Evolutionary conservation across 2,888 invertebrate species (phyloP).

Genomic region (Lysandra coridon): DNA sequence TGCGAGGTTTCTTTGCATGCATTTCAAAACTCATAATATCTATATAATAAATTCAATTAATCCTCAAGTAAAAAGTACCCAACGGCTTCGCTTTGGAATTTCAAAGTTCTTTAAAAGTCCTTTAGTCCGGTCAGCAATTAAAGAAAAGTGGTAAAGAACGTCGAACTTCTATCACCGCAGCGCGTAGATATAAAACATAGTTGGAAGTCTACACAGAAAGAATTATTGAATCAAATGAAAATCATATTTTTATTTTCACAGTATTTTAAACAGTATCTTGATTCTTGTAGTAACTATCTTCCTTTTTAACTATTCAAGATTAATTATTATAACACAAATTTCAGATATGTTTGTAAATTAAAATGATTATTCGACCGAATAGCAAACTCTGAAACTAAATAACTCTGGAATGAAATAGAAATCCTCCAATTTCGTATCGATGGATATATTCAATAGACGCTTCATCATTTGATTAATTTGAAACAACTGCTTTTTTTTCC

Average conservation of each 20-base stretch:
- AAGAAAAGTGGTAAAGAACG: slow-evolving; percentile 12
- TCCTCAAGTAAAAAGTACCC: background rate
- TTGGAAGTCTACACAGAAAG: background rate
- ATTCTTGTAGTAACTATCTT: no score
- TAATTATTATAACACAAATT: background rate
- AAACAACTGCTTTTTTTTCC: background rate
- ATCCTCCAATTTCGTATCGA: background rate
- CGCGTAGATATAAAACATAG: background rate
- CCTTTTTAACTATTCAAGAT: background rate
- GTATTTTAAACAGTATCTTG: no score
- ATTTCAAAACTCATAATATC: background rate
- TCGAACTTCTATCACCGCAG: background rate
- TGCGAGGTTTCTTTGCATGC: slow-evolving; percentile 36
- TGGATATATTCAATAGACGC: background rate
- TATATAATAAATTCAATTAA: slow-evolving; percentile 18
- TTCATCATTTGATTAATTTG: background rate
- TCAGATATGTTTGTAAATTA: background rate
- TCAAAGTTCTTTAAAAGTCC: slow-evolving; percentile 7
- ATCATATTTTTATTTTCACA: no score
- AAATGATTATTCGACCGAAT: background rate
- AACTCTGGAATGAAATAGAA: background rate
- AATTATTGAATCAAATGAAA: no score
- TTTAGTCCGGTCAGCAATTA: background rate
- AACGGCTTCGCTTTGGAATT: background rate
- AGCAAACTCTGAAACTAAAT: background rate